Evolutionary conservation across 2,113 vertebrate genomes (phyloP), one percentile per base, ranked within the genome.

Genomic region (Herpetotheres cachinnans): DNA sequence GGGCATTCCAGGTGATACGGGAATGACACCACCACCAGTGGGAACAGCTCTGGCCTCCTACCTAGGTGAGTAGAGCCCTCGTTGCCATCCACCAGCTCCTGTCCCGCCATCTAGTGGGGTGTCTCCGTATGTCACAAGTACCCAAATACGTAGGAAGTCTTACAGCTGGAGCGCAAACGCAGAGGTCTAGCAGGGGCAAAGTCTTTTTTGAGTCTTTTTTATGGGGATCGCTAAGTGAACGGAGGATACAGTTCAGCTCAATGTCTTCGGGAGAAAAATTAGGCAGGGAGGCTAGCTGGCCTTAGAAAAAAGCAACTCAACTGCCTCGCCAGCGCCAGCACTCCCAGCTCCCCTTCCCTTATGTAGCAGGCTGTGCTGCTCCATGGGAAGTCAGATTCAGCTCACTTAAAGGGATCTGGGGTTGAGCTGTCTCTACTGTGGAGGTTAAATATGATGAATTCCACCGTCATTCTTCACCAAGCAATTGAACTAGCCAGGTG

Each of bases 161-260:
- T 29, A 2, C 6, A 8, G 7, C 56, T 26, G 46, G 26, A 16
- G 16, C 6, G 9, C 18, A 87, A 90, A n/a, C 13, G 16, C 9
- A 9, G 46, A 80, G 11, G 36, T 32, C 49, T 40, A 13, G 2
- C 0, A 0, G 5, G 12, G 16, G 10, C n/a, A n/a, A 17, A 1
- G 15, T 22, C 44, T 54, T 62, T 25, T 69, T 38, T 27, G 38
- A 74, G 40, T 20, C 58, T 63, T 61, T 20, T 52, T 6, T 5
- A 6, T 12, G 15, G 46, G 42, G 15, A 36, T 72, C 1, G 0
- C 61, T 50, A 18, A 36, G 4, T 42, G 29, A 26, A 69, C 40
- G 34, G 62, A 65, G 30, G 36, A 27, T 58, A 49, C 46, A 46
- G 13, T 49, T 61, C 61, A 65, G 25, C 67, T 65, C 42, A n/a